phyloP scores from a whole-genome alignment of 2,113 vertebrate genomes.

The Cepphus grylle region DNA sequence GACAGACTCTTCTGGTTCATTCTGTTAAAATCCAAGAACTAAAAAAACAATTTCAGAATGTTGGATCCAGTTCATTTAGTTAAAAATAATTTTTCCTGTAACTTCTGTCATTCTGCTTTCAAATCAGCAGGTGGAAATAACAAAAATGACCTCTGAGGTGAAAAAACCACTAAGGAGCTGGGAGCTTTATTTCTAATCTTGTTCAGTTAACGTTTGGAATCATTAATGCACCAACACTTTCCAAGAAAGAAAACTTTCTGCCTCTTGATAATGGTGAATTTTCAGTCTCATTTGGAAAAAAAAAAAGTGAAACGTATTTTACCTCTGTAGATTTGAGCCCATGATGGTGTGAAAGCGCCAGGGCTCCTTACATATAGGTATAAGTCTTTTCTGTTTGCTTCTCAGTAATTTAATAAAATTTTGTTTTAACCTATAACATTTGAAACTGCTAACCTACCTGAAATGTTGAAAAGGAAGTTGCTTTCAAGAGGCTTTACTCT shows the following conservation, averaged over 20 bases:
- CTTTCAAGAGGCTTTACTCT: neutral
- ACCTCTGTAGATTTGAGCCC: neutral
- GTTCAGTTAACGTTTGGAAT: neutral
- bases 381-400: neutral
- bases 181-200: neutral
- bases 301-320: neutral
- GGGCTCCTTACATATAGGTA: neutral
- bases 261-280: neutral
- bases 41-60: neutral
- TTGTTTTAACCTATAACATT: neutral
- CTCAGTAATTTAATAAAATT: neutral
- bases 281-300: neutral
- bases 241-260: neutral
- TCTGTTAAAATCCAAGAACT: neutral
- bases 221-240: accelerated
- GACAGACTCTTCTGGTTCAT: neutral
- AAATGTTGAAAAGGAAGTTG: neutral
- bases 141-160: neutral
- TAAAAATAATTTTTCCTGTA: neutral
- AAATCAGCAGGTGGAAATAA: neutral
- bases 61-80: neutral
- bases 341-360: neutral
- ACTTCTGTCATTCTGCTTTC: neutral
- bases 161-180: neutral
- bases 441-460: neutral